Percentiles rank a stretch among this genome's conserved stretches.
Evolutionary conservation across 2,888 invertebrate species (phyloP).

Genomic region (Trissoscelio sp.): DNA sequence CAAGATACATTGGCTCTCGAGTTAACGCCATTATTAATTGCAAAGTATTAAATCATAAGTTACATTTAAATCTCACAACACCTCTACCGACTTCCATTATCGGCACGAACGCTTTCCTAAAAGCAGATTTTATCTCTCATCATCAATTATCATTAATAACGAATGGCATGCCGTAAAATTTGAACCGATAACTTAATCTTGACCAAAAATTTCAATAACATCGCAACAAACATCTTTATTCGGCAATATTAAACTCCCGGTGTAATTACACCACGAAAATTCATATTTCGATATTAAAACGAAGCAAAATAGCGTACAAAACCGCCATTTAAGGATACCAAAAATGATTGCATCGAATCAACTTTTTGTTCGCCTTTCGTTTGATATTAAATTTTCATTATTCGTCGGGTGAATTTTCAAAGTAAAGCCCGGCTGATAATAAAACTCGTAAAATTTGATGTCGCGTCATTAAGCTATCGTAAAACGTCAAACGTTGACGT

Average conservation of each 20-base stretch:
- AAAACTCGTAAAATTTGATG: constrained; percentile 33
- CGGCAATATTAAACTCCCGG: constrained; percentile 2
- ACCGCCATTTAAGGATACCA: background rate
- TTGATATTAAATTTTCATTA: constrained; percentile 15
- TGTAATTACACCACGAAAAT: constrained; percentile 4
- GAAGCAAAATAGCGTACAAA: too few species aligned
- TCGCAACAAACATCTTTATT: background rate
- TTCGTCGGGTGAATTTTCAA: background rate
- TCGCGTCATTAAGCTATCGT: constrained; percentile 30
- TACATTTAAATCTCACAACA: constrained; percentile 47
- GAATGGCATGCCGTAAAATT: constrained; percentile 49
- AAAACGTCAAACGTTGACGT: constrained; percentile 33
- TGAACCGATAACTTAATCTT: constrained; percentile 44
- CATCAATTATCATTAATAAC: constrained; percentile 62
- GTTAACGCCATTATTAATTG: constrained; percentile 43
- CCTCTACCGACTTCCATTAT: constrained; percentile 59
- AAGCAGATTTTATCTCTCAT: constrained; percentile 51
- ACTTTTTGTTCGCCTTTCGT: background rate
- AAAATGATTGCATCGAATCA: background rate
- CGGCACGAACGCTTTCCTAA: constrained; percentile 52
- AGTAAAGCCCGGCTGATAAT: background rate
- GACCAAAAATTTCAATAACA: constrained; percentile 30
- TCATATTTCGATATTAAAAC: constrained; percentile 20
- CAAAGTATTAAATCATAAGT: constrained; percentile 48
- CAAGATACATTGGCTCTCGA: constrained; percentile 33